These are phyloP conservation scores for Ancistrus triradiatus DNA, from an alignment of 2,113 vertebrate genomes.

Conservation along the genomic window DNA sequence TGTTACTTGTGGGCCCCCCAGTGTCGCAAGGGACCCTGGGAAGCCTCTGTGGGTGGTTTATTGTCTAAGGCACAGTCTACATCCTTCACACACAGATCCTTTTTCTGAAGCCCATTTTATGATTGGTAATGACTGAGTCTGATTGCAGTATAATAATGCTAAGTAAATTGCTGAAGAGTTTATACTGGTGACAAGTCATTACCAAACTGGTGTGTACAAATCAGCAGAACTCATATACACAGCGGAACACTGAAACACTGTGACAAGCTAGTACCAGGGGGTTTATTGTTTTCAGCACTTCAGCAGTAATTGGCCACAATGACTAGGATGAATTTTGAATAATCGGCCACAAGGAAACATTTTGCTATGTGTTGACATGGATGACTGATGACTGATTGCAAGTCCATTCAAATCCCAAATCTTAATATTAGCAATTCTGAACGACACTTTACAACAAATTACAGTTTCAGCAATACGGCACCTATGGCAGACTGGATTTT, in stretches of 20 bases:
- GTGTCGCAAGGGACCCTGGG: constrained; percentile 44
- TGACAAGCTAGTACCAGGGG: too few species aligned
- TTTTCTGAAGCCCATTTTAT: not conserved
- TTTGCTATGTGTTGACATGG: too few species aligned
- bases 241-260: not conserved
- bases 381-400: too few species aligned
- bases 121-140: constrained; percentile 1
- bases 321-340: too few species aligned
- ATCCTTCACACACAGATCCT: constrained; percentile 25
- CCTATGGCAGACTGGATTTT: too few species aligned
- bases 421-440: too few species aligned
- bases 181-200: constrained; percentile 17
- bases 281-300: too few species aligned
- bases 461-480: too few species aligned
- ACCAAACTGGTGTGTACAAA: constrained; percentile 8
- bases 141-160: constrained; percentile 29
- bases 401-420: too few species aligned
- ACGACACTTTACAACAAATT: too few species aligned
- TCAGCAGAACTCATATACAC: not conserved
- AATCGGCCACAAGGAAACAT: too few species aligned
- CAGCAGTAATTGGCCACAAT: too few species aligned
- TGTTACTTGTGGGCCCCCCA: constrained; percentile 49
- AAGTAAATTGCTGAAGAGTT: not conserved
- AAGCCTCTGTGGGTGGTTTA: constrained; percentile 42
- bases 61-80: constrained; percentile 6